These are phyloP conservation scores for Percopsis transmontana DNA, from an alignment of 2,113 vertebrate genomes.

Conservation along the genomic window DNA sequence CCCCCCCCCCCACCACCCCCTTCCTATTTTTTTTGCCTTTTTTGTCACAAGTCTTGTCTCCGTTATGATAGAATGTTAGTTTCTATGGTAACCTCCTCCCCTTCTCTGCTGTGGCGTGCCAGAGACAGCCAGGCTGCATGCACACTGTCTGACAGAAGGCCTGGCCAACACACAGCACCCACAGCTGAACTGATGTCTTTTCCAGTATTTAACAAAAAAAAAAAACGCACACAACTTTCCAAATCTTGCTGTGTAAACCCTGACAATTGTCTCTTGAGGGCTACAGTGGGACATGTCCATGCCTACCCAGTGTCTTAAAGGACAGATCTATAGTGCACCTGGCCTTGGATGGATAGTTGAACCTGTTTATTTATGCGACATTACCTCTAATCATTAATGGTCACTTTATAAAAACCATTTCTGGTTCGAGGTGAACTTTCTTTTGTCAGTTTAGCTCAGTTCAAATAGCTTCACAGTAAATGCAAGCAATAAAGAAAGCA, in stretches of 20 bases:
- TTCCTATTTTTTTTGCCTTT: neutral
- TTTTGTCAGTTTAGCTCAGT: too few species aligned
- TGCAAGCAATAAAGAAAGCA: too few species aligned
- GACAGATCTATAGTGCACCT: too few species aligned
- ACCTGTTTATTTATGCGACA: too few species aligned
- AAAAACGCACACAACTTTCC: slow-evolving; percentile 1
- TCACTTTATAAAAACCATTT: too few species aligned
- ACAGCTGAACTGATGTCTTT: slow-evolving; percentile 75
- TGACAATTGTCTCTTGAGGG: too few species aligned
- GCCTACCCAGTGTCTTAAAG: too few species aligned
- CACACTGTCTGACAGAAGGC: slow-evolving; percentile 66
- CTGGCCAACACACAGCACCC: slow-evolving; percentile 51
- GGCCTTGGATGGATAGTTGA: too few species aligned
- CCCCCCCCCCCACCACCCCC: neutral
- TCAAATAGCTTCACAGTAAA: too few species aligned
- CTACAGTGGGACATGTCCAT: too few species aligned
- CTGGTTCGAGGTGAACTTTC: too few species aligned
- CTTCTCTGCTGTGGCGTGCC: slow-evolving; percentile 27
- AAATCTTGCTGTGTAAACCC: neutral
- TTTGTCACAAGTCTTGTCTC: slow-evolving; percentile 48
- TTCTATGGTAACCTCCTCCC: slow-evolving; percentile 67
- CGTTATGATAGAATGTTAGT: slow-evolving; percentile 61
- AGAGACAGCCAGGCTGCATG: neutral
- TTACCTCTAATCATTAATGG: too few species aligned
- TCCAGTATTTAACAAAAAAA: slow-evolving; percentile 58